Base-by-base conservation (phyloP, 1,140 invertebrate species). In the Drosophila carrolli region DNA sequence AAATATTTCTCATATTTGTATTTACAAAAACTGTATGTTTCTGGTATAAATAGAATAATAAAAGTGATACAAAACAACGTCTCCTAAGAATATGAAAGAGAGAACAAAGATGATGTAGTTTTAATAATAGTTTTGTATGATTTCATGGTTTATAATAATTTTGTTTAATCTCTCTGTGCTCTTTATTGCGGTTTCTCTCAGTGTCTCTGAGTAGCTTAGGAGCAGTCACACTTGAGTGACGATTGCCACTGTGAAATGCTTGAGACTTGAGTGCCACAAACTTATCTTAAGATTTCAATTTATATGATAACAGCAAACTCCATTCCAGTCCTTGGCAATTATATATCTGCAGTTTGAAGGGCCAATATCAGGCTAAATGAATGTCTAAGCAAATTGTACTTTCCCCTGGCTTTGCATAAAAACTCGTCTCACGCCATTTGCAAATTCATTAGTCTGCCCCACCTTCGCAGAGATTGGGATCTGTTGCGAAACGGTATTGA, bases 221-320 rank as follows among this genome's bases (percentile, higher is more conserved):
- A 83, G 54, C 10, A 48, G 61, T 48, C 19, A 54, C 54, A 47
- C 73, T 75, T 74, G 72, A 75, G 58, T 75, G 73, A 56, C 72
- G 53, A 75, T 75, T 75, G 72, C 44, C 43, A 76, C 47, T 54
- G 19, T 32, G 54, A 40, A 66, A 58, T 66, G 50, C 67, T 89
- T 74, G 73, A 76, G 81, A 62, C 81, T 73, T 32, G 55, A 83
- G 71, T 74, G 72, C 43, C 59, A 70, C 67, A 71, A 66, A 83
- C 81, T 89, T 75, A 57, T 72, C 83, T 73, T 73, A 75, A 86
- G 83, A 88, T 88, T 88, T 88, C 83, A 88, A 88, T 88, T 86
- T 86, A 66, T 79, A 79, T 75, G 83, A 86, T 86, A 86, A 78
- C 83, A 88, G 59, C 61, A 16, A 19, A 6, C 54, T 29, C 27